These are phyloP conservation scores for Tinamus major DNA, from an alignment of 2,797 vertebrate species.

Conservation along the genomic window DNA sequence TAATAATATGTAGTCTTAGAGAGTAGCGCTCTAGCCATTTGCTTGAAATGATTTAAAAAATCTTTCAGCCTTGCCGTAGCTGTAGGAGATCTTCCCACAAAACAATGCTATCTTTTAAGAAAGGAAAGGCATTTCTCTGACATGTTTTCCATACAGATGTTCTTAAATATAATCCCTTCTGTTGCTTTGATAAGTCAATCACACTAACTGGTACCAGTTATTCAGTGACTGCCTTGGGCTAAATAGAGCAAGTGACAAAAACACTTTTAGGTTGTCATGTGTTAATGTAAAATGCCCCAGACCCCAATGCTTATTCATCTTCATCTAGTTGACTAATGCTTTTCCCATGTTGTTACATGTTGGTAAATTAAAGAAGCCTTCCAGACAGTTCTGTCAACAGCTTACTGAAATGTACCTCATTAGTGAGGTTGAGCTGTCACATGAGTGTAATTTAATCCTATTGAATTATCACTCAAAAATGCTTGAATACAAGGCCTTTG, in stretches of 20 bases:
- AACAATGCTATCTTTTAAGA: conserved; percentile 53
- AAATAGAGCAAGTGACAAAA: conserved; percentile 85
- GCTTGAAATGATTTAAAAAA: conserved; percentile 33
- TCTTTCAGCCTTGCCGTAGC: conserved; percentile 34
- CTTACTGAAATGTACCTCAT: conserved; percentile 86
- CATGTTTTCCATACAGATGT: conserved; percentile 50
- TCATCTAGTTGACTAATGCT: conserved; percentile 85
- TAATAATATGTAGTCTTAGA: not conserved
- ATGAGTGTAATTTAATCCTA: conserved; percentile 83
- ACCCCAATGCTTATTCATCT: conserved; percentile 85
- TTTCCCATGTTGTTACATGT: conserved; percentile 83
- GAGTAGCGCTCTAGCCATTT: not conserved
- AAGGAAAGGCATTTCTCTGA: conserved; percentile 60
- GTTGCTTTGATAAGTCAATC: conserved; percentile 81
- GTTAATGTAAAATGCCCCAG: conserved; percentile 85
- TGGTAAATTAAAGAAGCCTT: conserved; percentile 86
- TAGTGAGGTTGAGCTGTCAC: conserved; percentile 83
- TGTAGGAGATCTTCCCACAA: conserved; percentile 27
- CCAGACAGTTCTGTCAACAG: conserved; percentile 87
- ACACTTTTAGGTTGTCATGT: conserved; percentile 85
- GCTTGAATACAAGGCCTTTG: conserved; percentile 59
- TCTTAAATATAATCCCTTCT: conserved; percentile 70
- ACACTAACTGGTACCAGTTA: conserved; percentile 83
- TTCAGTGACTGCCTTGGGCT: conserved; percentile 83
- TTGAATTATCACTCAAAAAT: conserved; percentile 87